Base-by-base conservation (phyloP, 2,888 invertebrate species). In the Neelides folsomi region DNA sequence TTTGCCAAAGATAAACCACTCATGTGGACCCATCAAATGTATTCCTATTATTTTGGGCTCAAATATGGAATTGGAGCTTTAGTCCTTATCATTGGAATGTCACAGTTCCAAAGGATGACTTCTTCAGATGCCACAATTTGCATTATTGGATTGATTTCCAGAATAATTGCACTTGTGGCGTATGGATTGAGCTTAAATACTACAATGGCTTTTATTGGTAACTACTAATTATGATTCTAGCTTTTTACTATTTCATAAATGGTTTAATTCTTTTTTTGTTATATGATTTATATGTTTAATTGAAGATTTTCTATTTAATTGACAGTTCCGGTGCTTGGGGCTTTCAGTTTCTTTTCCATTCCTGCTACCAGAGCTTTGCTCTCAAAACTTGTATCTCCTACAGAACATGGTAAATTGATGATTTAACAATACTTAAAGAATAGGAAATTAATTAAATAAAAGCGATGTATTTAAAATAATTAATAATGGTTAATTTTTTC, bases 331-430 rank as follows among this genome's bases (percentile, higher is more conserved):
- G 53, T 68, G 4, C 46, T 69, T 9, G 67, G 68, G 8, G 66
- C 69, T 52, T 66, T 71, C 47, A 67, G 68, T 52, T 71, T 69
- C 34, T 70, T 71, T 58, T 67, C 70, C 35, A 67, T 72, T 13
- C 71, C 72, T 9, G 68, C 69, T 2, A 60, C 72, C 2, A 64
- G 73, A 36, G 70, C 73, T 2, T 62, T 70, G 19, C 59, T 71
- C 44, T 72, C 72, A 2, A 70, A 71, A 56, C 62, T 71, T 51
- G 71, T 73, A 7, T 65, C 66, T 35, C 55, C 63, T 7, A 64
- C 68, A 56, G 73, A 73, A 64, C 70, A 70, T 66, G 72, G 72
- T 70, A 62, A 59, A 61, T 34, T 37, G 6, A 36, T 8, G 4
- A 38, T 36, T 12, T 7, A 1, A n/a, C 41, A 12, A 48, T n/a